phyloP scores from a whole-genome alignment of 2,113 vertebrate species.

The Aegithalos caudatus region DNA sequence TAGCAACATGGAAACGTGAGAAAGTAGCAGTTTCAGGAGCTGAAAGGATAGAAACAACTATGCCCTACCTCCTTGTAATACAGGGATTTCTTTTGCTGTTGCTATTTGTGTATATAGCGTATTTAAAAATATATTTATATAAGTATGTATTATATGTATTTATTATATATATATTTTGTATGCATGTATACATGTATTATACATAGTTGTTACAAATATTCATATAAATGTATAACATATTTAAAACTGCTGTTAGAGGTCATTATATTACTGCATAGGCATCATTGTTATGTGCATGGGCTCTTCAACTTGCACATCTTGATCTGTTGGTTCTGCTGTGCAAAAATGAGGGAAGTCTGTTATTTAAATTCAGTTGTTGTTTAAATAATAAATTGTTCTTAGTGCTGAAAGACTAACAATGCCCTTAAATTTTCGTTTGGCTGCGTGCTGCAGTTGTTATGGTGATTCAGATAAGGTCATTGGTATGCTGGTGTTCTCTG shows the following conservation, averaged over 20 bases:
- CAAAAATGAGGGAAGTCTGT: neutral
- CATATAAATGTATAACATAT: neutral
- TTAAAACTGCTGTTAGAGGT: neutral
- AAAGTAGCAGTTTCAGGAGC: neutral
- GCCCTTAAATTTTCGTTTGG: neutral
- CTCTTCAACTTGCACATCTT: neutral
- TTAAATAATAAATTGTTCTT: neutral
- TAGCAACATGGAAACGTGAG: fast-evolving
- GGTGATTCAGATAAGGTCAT: neutral
- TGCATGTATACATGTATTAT: neutral
- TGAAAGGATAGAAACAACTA: neutral
- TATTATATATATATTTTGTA: neutral
- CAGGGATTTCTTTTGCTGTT: neutral
- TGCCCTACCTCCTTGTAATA: neutral
- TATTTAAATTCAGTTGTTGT: neutral
- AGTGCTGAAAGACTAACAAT: neutral
- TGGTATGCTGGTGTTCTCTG: neutral
- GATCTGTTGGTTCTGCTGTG: neutral
- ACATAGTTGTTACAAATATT: neutral
- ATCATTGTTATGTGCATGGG: neutral
- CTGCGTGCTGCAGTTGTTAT: neutral
- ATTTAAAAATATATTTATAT: neutral
- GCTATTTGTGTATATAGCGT: neutral
- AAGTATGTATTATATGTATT: neutral
- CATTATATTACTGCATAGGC: neutral